Base-by-base conservation (phyloP, 2,888 invertebrate species). In the Abscondita cerata region DNA sequence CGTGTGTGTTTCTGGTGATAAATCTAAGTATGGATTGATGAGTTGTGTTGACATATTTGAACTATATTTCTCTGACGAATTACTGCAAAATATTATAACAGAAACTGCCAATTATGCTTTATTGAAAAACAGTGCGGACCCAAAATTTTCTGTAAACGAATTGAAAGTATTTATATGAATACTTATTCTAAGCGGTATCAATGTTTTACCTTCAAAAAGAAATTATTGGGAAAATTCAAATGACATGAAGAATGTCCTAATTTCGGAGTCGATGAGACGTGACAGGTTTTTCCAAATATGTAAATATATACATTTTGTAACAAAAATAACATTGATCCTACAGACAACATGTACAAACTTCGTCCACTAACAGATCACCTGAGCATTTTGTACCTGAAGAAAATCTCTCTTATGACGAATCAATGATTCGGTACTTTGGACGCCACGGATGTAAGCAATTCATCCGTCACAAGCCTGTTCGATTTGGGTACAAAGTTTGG, bases 131-230 rank as follows among this genome's bases (percentile, higher is more conserved):
- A 8, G 20, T 13, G 19, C 41, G n/a, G n/a, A n/a, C n/a, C n/a
- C n/a, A n/a, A n/a, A n/a, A n/a, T n/a, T n/a, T n/a, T n/a, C n/a
- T n/a, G 20, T 34, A 15, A 25, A 25, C 12, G 64, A 62, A 59
- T 13, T 64, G 20, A 66, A 67, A 62, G 57, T 63, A 57, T 66
- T 68, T 53, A 31, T 68, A 19, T 68, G 50, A 12, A 65, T 71
- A 48, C 46, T 70, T 18, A 54, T 68, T 20, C 53, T 69, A 19
- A 61, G 46, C 36, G 69, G 64, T 40, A 56, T 25, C 65, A n/a
- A n/a, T n/a, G n/a, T n/a, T n/a, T n/a, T n/a, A n/a, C n/a, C n/a
- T n/a, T n/a, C n/a, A n/a, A n/a, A 64, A 31, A 25, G 59, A 25
- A 50, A 19, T 25, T 66, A 68, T 44, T 68, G 71, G 67, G 52